Evolutionary conservation across 2,888 invertebrate species (phyloP).

Genomic region (Rambutsinella grinnellia): DNA sequence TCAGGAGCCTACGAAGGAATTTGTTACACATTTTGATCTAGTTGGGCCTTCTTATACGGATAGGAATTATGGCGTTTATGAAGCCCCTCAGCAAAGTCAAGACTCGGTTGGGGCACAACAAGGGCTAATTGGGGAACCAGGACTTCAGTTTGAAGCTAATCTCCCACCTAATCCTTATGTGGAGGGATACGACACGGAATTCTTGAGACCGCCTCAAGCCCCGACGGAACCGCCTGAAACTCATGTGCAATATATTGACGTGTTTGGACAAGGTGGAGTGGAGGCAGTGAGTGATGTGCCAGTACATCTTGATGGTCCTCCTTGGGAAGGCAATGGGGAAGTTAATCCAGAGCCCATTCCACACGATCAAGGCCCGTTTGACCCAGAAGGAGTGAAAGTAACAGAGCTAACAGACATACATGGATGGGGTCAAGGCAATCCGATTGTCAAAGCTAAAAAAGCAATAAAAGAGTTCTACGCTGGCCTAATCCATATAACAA

Average conservation of each 20-base stretch:
- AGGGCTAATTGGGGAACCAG: not conserved
- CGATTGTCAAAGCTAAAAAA: constrained; percentile 21
- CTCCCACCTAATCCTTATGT: constrained; percentile 1
- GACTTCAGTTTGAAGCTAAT: too few species aligned
- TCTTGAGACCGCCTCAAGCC: constrained; percentile 5
- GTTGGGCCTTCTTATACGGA: constrained; percentile 21
- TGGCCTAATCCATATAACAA: constrained; percentile 1
- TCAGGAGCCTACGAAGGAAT: not conserved
- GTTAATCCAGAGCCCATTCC: too few species aligned
- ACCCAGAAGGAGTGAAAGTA: not conserved
- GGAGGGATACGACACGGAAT: not conserved
- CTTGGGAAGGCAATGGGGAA: not conserved
- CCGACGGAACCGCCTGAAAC: constrained; percentile 3
- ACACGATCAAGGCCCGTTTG: too few species aligned
- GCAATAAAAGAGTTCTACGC: constrained; percentile 6
- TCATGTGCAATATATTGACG: too few species aligned
- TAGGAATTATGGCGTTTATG: not conserved
- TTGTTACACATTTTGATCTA: constrained; percentile 10
- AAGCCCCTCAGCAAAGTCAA: not conserved
- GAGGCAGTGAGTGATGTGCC: too few species aligned
- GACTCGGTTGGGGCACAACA: constrained; percentile 2
- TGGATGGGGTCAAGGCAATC: constrained; percentile 21
- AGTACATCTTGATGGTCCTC: not conserved
- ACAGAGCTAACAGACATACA: not conserved
- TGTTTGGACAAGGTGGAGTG: too few species aligned